These are phyloP conservation scores for Podabrus alpinus DNA, from an alignment of 2,888 invertebrate species.

Conservation along the genomic window DNA sequence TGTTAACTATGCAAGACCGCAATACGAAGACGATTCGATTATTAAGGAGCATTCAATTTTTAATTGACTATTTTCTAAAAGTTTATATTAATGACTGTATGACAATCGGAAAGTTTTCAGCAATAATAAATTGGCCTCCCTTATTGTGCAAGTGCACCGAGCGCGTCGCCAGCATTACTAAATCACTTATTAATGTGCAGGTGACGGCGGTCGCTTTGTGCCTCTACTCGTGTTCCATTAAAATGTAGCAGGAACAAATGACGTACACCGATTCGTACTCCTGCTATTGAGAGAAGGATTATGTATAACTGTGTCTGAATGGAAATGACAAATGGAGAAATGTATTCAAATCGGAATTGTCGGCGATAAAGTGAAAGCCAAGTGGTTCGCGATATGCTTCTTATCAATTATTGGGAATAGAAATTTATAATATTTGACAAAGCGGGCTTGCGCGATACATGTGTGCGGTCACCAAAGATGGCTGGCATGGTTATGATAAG, in stretches of 20 bases:
- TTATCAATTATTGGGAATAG: conserved; percentile 33
- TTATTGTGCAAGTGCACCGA: conserved; percentile 36
- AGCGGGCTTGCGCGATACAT: conserved; percentile 39
- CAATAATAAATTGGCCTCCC: conserved; percentile 36
- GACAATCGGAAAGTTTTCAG: conserved; percentile 32
- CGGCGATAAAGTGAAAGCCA: conserved; percentile 18
- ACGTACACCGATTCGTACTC: conserved; percentile 53
- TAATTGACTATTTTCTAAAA: conserved; percentile 17
- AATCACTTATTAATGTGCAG: conserved; percentile 49
- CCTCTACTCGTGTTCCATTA: conserved; percentile 37
- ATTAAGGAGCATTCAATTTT: neutral
- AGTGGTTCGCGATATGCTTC: conserved; percentile 18
- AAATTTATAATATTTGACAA: conserved; percentile 43
- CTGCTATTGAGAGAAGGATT: conserved; percentile 43
- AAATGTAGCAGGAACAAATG: conserved; percentile 47
- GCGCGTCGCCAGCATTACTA: conserved; percentile 32
- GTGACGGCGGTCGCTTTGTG: conserved; percentile 45
- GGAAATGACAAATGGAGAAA: conserved; percentile 41
- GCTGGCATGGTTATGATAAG: conserved; percentile 62
- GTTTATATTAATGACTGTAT: conserved; percentile 34
- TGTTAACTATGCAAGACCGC: conserved; percentile 4
- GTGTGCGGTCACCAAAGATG: conserved; percentile 55
- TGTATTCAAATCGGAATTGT: conserved; percentile 29
- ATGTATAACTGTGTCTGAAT: conserved; percentile 35
- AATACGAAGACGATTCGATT: conserved; percentile 14